Base-by-base conservation (phyloP, 2,113 vertebrate species). In the Ascaphus truei region DNA sequence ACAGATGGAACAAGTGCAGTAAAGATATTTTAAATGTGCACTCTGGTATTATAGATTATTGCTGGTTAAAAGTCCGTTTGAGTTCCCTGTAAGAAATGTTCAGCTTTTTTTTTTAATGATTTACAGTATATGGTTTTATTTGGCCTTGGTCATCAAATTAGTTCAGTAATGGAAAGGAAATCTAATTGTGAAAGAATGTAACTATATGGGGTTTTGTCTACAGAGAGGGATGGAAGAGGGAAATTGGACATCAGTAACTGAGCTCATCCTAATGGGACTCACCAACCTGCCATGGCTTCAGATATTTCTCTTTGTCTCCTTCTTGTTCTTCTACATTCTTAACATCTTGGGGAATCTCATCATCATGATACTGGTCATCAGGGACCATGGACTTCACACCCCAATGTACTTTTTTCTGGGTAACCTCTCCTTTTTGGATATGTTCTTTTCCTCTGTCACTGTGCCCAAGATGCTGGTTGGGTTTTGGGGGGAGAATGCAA, bases 331-430 rank as follows among this genome's bases (percentile, higher is more conserved):
- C 2, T 85, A 83, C 34, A 22, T 80, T 6, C 7, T 68, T 15
- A 81, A 81, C 1, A 22, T 82, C 6, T 37, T 48, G 7, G 81
- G 83, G 47, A 86, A 86, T 36, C 72, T 84, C 15, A 56, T 86
- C 1, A 79, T 84, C 20, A 72, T 83, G 20, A 31, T 29, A 4
- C 6, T 79, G 2, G 78, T 83, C 41, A 29, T 67, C 30, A 68
- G 34, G 3, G 73, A 82, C 5, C 1, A 64, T 7, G 13, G 23
- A 1, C 62, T 85, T 34, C 83, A 85, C 3, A 80, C 71, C 1
- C 83, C 79, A 12, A 86, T 86, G 82, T 86, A 84, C 50, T 77
- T 80, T 30, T 76, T 86, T 3, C 27, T 86, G 18, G 75, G 72
- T 23, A 86, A 80, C 11, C 76, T 85, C 31, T 82, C 84, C 22